Percentiles rank a stretch among this genome's conserved stretches.
Evolutionary conservation across 2,888 invertebrate species (phyloP).

Genomic region (Elysia crispata): DNA sequence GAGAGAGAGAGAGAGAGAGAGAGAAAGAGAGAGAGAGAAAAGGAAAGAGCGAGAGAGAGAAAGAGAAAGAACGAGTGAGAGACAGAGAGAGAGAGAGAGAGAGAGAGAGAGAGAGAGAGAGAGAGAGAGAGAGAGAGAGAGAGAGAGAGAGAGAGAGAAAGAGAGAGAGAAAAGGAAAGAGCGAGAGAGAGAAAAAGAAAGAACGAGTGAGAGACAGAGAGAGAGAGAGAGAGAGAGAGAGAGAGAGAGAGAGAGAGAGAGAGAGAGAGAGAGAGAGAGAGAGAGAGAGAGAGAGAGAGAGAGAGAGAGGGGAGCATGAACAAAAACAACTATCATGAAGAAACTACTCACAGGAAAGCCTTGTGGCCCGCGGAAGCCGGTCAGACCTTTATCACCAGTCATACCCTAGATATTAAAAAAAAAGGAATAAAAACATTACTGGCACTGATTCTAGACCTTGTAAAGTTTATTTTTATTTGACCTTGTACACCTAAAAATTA

Average conservation of each 20-base stretch:
- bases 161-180: no score
- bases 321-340: no score
- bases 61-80: neutral
- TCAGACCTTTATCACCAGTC: conserved; percentile 60
- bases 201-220: no score
- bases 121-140: neutral
- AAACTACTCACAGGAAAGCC: conserved; percentile 55
- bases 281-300: conserved; percentile 1
- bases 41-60: neutral
- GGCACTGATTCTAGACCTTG: no score
- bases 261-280: neutral
- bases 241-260: neutral
- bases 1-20: no score
- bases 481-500: no score
- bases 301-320: neutral
- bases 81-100: neutral
- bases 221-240: neutral
- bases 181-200: no score
- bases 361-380: conserved; percentile 56
- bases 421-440: no score
- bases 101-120: neutral
- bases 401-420: conserved; percentile 54
- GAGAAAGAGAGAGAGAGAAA: neutral
- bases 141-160: neutral
- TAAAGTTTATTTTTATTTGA: no score